Conservation (phyloP, 2,113 vertebrate genomes). For the Seriola quinqueradiata region DNA sequence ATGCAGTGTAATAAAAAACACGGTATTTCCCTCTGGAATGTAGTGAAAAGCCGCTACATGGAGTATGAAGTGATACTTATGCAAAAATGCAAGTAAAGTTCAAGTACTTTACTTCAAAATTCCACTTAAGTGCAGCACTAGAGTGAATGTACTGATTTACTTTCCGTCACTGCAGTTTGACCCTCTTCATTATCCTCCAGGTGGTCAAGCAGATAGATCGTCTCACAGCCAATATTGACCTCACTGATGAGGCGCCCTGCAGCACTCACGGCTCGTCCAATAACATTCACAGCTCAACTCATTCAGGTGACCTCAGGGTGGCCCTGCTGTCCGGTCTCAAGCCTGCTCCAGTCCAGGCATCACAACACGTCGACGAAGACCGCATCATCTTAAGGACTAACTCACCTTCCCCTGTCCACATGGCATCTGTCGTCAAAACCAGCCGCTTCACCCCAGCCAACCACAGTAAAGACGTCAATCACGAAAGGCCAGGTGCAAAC, state of each 20-base stretch:
- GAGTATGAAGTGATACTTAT: not conserved
- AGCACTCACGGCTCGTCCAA: conserved; percentile 37
- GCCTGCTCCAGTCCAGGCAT: not conserved
- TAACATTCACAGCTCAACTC: conserved; percentile 45
- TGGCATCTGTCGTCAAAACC: conserved; percentile 78
- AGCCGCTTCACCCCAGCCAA: conserved; percentile 60
- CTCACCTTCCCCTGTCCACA: conserved; percentile 75
- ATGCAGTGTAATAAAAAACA: too few relatives aligned
- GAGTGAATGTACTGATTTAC: not conserved
- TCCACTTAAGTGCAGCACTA: not conserved
- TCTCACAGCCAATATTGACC: conserved; percentile 83
- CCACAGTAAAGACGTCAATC: conserved; percentile 50
- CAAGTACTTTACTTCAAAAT: not conserved
- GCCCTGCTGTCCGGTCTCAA: conserved; percentile 53
- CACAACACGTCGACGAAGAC: conserved; percentile 39
- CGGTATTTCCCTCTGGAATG: not conserved
- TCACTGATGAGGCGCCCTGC: conserved; percentile 60
- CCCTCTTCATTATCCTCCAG: conserved; percentile 72
- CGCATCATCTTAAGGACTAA: conserved; percentile 74
- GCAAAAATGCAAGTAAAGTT: not conserved
- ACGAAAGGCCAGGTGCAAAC: conserved; percentile 52
- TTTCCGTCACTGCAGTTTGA: not conserved
- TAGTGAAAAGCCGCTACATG: not conserved
- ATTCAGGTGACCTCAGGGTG: conserved; percentile 45
- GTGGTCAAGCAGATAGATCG: conserved; percentile 86